Base-by-base conservation (phyloP, 2,113 vertebrate species). In the Caranx melampygus region DNA sequence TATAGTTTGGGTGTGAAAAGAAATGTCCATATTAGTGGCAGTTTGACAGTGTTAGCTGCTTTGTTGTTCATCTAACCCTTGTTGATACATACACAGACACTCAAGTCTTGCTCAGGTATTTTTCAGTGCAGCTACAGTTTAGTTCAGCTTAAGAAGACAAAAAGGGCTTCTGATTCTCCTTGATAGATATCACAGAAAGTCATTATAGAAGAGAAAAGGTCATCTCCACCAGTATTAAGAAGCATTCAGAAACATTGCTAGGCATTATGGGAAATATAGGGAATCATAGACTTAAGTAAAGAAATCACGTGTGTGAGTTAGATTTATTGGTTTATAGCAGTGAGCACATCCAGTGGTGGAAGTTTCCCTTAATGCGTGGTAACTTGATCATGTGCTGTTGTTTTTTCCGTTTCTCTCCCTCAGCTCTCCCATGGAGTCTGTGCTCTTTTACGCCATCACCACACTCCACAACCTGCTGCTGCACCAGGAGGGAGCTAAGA, bases 381-480 rank as follows among this genome's bases (percentile, higher is more conserved):
- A 59, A 35, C 20, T 4, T 14, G 14, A 10, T 26, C 26, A 1
- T 14, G 21, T 34, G 6, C 15, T n/a, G 0, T 33, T 20, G 3
- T 13, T 16, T 59, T 60, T 42, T 10, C 34, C 3, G 1, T 37
- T 35, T 47, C 21, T 18, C 35, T 72, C 57, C 68, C 69, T 44
- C 86, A 99, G 98, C 93, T 99, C 98, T 4, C 98, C 98, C 0
- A 94, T 99, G 66, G 98, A 99, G 92, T 96, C 97, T 0, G 97
- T 99, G 85, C 95, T 99, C 72, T 99, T 99, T 94, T 99, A 99
- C 0, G 97, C 98, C 91, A 99, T 99, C 94, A 99, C 97, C 88
- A 98, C 98, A 0, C 96, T 99, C 83, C 98, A 99, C 95, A 99
- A 99, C 94, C 94, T 99, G 92, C 96, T 99, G 72, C 95, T 99